Percentiles rank a stretch among this genome's conserved stretches.
phyloP scores from a whole-genome alignment of 2,888 invertebrate species.

The Ochropacha duplaris region DNA sequence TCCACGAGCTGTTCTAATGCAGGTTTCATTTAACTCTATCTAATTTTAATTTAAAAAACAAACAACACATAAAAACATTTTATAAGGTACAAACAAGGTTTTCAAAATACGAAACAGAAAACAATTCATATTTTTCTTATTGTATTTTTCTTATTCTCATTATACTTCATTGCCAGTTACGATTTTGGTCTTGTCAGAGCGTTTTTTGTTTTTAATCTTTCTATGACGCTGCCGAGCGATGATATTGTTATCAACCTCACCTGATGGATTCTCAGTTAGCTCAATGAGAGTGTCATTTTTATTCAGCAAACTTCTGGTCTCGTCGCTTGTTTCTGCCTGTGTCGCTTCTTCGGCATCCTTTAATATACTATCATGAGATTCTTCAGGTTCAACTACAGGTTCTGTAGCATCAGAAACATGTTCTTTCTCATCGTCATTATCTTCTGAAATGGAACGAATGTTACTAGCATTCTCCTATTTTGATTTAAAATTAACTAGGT shows the following conservation, averaged over 20 bases:
- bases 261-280: neutral
- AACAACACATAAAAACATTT: too few species aligned
- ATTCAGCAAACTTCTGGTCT: neutral
- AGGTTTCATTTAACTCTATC: too few species aligned
- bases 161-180: neutral
- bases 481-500: too few species aligned
- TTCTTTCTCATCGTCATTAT: neutral
- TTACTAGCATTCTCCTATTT: neutral
- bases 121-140: too few species aligned
- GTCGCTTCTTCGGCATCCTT: too few species aligned
- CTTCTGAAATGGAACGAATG: neutral
- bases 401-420: neutral
- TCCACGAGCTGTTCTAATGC: too few species aligned
- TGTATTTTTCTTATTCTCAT: neutral
- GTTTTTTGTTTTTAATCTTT: neutral
- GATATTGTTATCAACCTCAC: neutral
- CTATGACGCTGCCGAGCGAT: neutral
- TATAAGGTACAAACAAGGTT: too few species aligned
- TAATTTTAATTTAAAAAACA: too few species aligned
- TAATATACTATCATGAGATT: neutral
- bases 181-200: neutral
- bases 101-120: too few species aligned
- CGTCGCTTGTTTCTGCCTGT: neutral
- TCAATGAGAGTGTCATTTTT: neutral
- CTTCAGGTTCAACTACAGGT: neutral